Evolutionary conservation across 2,797 vertebrate genomes (phyloP).

Genomic region (Onychomys arenicola): DNA sequence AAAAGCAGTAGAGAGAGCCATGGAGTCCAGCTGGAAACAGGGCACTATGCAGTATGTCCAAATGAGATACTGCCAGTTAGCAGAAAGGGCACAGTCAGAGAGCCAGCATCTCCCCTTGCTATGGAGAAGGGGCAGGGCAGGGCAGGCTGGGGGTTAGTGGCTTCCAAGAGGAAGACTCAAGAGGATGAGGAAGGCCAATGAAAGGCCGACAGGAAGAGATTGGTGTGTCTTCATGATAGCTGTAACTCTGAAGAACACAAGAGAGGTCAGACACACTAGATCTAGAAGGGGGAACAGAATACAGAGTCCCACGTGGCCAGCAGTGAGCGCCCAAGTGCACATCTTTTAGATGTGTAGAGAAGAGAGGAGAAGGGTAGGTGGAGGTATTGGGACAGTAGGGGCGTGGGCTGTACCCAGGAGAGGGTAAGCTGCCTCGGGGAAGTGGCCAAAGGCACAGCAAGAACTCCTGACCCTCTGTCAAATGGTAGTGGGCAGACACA

Average conservation of each 20-base stretch:
- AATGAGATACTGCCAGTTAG: neutral
- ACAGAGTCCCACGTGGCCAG: neutral
- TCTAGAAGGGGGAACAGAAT: too few species aligned
- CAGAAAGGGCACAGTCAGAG: too few species aligned
- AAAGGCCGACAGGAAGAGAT: neutral
- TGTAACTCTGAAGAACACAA: neutral
- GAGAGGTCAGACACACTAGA: neutral
- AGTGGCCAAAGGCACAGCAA: neutral
- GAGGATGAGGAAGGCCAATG: neutral
- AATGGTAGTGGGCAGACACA: neutral
- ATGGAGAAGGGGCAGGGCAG: neutral
- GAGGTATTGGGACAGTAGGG: neutral
- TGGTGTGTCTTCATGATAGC: neutral
- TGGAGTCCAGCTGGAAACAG: neutral
- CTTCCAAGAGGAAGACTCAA: neutral
- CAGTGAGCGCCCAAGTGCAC: neutral
- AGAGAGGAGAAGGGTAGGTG: neutral
- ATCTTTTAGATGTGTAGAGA: neutral
- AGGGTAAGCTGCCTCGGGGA: neutral
- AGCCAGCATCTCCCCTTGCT: too few species aligned
- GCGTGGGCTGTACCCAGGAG: neutral
- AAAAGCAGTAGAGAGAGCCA: neutral
- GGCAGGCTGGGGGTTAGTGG: neutral
- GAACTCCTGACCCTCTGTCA: neutral
- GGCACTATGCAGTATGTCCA: neutral